Evolutionary conservation across 2,113 vertebrate genomes (phyloP).

Genomic region (Peucedramus taeniatus): DNA sequence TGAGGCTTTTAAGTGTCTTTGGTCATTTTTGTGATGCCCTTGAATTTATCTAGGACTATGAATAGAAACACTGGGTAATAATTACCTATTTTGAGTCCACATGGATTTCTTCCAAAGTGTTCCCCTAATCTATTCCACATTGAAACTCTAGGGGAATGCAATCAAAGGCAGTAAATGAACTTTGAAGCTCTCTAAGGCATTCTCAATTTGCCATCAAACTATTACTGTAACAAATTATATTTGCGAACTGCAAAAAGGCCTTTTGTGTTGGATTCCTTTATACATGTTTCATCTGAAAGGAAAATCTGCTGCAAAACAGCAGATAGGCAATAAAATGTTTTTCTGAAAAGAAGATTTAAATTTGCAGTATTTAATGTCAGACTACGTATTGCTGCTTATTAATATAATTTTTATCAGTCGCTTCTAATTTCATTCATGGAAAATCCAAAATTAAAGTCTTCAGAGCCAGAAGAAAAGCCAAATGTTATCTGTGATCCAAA

Average conservation of each 20-base stretch:
- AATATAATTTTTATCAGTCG: neutral
- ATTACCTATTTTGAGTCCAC: neutral
- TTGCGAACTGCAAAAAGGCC: neutral
- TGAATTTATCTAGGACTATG: neutral
- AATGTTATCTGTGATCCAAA: neutral
- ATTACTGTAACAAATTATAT: neutral
- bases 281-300: neutral
- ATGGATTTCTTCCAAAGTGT: neutral
- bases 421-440: neutral
- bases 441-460: neutral
- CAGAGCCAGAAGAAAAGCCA: neutral
- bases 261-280: neutral
- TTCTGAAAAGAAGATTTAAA: neutral
- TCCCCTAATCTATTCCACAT: neutral
- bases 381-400: neutral
- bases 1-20: neutral
- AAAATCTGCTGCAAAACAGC: neutral
- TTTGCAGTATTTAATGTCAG: neutral
- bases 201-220: neutral
- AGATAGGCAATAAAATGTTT: neutral
- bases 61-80: neutral
- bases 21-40: neutral
- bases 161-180: conserved; percentile 17
- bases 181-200: conserved; percentile 7
- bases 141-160: neutral